Base-by-base conservation (phyloP, 37 sponge, comb jelly and placozoan species). In the Tethya wilhelma region DNA sequence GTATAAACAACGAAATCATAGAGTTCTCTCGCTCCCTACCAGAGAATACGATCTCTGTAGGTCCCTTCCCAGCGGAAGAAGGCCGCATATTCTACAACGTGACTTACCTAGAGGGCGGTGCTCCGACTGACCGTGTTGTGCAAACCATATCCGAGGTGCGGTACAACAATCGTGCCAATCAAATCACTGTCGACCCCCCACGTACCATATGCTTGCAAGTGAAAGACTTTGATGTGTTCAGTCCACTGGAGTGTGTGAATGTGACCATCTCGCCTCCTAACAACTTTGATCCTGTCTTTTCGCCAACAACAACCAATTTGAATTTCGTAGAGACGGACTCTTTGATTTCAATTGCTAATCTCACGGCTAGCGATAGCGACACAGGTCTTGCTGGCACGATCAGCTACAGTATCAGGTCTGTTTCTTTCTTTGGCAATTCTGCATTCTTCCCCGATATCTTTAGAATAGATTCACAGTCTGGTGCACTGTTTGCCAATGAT, bases 231-330 rank as follows among this genome's bases (percentile, higher is more conserved):
- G 43, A 44, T 7, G 30, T 69, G 23, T 83, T 69, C 43, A 83
- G 88, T 38, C n/a, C 0, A 5, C 78, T 43, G 6, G 56, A 76
- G 4, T 92, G 93, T 84, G 93, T 92, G 40, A 84, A 58, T 60
- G 80, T 92, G 19, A 58, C 38, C 26, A 59, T 92, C 29, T 84
- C 89, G 39, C 72, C 89, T 57, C 69, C 89, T 38, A 92, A 92
- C 41, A 14, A 71, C 56, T 59, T 64, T 37, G 14, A 75, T 44
- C 93, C 93, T 30, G 44, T 67, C 22, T 87, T 92, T 71, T 31
- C 8, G 2, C 56, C 63, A 9, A 44, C 34, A 6, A 56, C 63
- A 22, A 56, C 71, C 2, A 42, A 26, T 1, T 23, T 64, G 17
- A 77, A 64, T n/a, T 58, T 74, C n/a, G 4, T 29, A 12, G 88